Evolutionary conservation across 2,113 vertebrate genomes (phyloP).

Genomic region (mouse (Mus musculus)): DNA sequence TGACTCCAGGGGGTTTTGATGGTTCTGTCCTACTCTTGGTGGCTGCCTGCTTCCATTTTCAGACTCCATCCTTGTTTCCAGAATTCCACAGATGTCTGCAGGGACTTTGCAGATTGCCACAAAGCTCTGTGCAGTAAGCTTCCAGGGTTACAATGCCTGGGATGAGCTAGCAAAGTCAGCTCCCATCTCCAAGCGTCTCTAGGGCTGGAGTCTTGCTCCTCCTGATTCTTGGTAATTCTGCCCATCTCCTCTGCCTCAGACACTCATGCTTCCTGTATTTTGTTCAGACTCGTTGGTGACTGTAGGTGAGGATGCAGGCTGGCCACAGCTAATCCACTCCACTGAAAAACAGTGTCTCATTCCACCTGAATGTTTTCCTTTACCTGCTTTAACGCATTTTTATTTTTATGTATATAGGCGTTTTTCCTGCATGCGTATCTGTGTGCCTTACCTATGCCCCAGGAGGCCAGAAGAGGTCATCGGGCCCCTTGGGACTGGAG

Average conservation of each 20-base stretch:
- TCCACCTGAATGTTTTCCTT: conserved; percentile 3
- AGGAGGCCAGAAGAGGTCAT: background rate
- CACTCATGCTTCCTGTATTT: background rate
- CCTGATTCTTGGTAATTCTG: background rate
- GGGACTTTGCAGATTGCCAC: background rate
- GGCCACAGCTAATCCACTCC: background rate
- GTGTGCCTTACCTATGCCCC: no score
- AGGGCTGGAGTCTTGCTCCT: no score
- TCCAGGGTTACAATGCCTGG: background rate
- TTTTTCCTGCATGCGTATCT: background rate
- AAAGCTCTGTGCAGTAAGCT: background rate
- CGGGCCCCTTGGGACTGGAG: background rate
- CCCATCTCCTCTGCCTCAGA: background rate
- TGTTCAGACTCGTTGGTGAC: background rate
- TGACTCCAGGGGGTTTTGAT: background rate
- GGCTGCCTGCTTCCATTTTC: background rate
- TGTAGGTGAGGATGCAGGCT: background rate
- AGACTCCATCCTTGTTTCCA: background rate
- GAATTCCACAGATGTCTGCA: background rate
- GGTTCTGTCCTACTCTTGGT: background rate
- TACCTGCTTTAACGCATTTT: background rate
- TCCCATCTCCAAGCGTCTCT: background rate
- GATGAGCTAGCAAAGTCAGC: background rate
- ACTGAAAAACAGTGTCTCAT: background rate
- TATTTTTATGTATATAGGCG: background rate